Percentiles rank a stretch among this genome's conserved stretches.
These are phyloP conservation scores for Pitta sordida DNA, from an alignment of 2,113 vertebrate species.

Conservation along the genomic window DNA sequence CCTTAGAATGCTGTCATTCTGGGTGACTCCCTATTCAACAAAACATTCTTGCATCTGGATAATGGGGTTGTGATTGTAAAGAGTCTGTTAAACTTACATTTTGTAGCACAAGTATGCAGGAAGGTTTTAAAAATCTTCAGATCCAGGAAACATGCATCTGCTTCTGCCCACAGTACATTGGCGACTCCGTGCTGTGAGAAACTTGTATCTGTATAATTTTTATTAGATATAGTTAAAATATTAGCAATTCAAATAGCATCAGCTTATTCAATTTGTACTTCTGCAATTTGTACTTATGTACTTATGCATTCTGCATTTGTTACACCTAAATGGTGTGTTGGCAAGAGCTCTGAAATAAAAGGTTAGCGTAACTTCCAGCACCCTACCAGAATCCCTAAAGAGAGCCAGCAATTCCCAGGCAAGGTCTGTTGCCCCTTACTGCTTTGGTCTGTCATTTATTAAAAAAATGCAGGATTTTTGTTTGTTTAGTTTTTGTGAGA, in stretches of 20 bases:
- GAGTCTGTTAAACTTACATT: neutral
- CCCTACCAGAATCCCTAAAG: neutral
- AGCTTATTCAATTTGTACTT: neutral
- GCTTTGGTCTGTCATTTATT: neutral
- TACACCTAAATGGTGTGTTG: neutral
- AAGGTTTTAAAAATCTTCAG: neutral
- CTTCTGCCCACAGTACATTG: neutral
- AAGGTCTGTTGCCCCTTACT: neutral
- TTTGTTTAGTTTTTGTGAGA: neutral
- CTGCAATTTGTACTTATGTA: no score
- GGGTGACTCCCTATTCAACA: neutral
- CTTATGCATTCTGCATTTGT: neutral
- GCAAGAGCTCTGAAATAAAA: neutral
- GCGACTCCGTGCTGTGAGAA: neutral
- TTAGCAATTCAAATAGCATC: neutral
- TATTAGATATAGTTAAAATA: neutral
- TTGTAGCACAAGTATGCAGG: neutral
- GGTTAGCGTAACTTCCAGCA: neutral
- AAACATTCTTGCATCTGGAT: neutral
- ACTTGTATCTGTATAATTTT: neutral
- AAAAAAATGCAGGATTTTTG: neutral
- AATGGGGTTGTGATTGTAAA: neutral
- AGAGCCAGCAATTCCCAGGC: neutral
- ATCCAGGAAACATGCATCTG: rapidly evolving
- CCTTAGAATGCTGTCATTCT: neutral